Percentiles rank a stretch among this genome's conserved stretches.
These are phyloP conservation scores for Trypoxylus dichotomus DNA, from an alignment of 1,140 invertebrate species.

Conservation along the genomic window DNA sequence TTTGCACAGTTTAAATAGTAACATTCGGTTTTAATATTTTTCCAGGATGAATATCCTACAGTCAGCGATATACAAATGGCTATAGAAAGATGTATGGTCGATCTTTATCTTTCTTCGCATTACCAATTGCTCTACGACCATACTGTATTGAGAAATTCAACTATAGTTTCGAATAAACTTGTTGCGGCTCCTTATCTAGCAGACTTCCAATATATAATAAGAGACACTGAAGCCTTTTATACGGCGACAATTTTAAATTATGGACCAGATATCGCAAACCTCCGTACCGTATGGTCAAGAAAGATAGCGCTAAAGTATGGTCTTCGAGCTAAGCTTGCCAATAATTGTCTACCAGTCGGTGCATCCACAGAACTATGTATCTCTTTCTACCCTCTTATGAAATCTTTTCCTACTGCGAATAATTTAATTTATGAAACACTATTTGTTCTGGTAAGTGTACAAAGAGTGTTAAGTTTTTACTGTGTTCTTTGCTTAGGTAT, in stretches of 20 bases:
- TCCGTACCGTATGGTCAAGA: conserved; percentile 39
- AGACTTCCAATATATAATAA: conserved; percentile 52
- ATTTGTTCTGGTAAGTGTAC: conserved; percentile 46
- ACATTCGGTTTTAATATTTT: neutral
- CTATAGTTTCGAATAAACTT: conserved; percentile 46
- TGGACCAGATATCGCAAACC: conserved; percentile 45
- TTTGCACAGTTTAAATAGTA: neutral
- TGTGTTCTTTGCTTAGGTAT: too few species aligned
- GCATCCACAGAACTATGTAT: conserved; percentile 45
- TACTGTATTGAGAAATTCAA: conserved; percentile 31
- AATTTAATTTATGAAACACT: conserved; percentile 43
- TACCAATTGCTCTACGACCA: conserved; percentile 39
- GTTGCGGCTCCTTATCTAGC: conserved; percentile 50
- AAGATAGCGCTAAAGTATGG: conserved; percentile 37
- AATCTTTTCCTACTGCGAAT: conserved; percentile 35
- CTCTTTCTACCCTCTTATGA: conserved; percentile 37
- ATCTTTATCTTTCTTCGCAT: conserved; percentile 45
- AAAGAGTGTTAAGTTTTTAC: too few species aligned
- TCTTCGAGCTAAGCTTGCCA: conserved; percentile 46
- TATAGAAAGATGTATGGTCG: conserved; percentile 51
- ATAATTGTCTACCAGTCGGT: conserved; percentile 40
- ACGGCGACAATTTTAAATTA: conserved; percentile 51
- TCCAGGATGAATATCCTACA: conserved; percentile 41
- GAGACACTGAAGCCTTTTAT: conserved; percentile 46
- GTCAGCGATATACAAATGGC: conserved; percentile 54